phyloP scores from a whole-genome alignment of 2,797 vertebrate species.

The Vipera latastei region DNA sequence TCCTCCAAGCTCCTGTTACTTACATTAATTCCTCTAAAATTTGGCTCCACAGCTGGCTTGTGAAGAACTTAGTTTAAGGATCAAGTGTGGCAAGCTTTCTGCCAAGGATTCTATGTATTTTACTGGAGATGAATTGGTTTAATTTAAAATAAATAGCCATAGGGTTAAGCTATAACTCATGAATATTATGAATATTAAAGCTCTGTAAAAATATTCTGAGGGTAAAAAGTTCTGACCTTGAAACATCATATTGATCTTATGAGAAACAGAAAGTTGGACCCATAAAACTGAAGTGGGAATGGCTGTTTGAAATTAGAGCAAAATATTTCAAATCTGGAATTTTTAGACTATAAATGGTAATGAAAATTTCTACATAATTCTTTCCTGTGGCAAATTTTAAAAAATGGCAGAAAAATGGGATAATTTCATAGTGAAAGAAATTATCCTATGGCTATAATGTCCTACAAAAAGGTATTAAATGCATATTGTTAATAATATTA shows the following conservation, averaged over 20 bases:
- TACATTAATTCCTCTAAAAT: not conserved
- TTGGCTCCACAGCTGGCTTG: not conserved
- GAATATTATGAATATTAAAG: not conserved
- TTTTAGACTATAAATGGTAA: not conserved
- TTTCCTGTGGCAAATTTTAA: not conserved
- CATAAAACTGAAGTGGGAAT: not conserved
- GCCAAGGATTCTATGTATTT: not conserved
- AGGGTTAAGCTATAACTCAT: not conserved
- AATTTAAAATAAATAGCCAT: not conserved
- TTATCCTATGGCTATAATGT: not conserved
- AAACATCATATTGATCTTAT: not conserved
- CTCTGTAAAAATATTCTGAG: not conserved
- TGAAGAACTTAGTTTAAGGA: not conserved
- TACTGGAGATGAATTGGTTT: not conserved
- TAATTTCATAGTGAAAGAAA: not conserved
- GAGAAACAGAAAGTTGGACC: not conserved
- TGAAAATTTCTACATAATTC: not conserved
- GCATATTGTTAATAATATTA: slow-evolving; percentile 10
- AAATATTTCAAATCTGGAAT: not conserved
- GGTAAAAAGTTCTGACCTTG: not conserved
- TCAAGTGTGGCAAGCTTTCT: not conserved
- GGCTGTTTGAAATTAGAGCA: not conserved
- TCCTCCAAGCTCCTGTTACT: not conserved
- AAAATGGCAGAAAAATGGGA: not conserved
- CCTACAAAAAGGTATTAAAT: not conserved